A percentile compares a stretch with the other conserved stretches of the same genome.
Conservation (phyloP, 2,113 vertebrate genomes). For the Trachemys scripta region DNA sequence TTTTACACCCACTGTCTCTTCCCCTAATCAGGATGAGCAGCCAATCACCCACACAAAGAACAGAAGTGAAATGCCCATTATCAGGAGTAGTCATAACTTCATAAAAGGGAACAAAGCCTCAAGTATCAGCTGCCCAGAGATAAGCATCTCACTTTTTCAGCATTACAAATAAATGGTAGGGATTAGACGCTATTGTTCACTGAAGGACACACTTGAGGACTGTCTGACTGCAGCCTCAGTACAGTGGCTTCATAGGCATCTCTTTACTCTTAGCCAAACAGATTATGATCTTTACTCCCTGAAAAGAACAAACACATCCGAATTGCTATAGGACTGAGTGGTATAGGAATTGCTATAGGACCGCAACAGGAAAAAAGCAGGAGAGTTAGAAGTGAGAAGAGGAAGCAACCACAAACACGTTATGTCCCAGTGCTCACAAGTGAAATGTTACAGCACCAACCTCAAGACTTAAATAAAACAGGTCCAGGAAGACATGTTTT, state of each 20-base stretch:
- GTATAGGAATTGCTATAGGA: not conserved
- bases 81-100: not conserved
- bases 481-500: not conserved
- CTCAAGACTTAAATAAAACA: not conserved
- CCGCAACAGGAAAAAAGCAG: not conserved
- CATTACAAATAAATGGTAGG: not conserved
- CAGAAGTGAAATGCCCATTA: not conserved
- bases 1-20: not conserved
- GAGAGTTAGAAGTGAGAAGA: not conserved
- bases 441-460: not conserved
- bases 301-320: not conserved
- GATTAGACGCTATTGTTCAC: not conserved
- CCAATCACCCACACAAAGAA: not conserved
- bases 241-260: not conserved
- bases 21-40: not conserved
- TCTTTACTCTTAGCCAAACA: not conserved
- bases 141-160: slow-evolving; percentile 5
- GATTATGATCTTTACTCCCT: not conserved
- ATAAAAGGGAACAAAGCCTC: not conserved
- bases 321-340: not conserved
- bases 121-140: not conserved
- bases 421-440: accelerated
- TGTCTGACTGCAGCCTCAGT: not conserved
- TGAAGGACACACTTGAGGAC: slow-evolving; percentile 1
- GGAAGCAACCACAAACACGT: not conserved